Evolutionary conservation across 2,113 vertebrate species (phyloP), one percentile per base, ranked within the genome.

Genomic region (Rafetus swinhoei): DNA sequence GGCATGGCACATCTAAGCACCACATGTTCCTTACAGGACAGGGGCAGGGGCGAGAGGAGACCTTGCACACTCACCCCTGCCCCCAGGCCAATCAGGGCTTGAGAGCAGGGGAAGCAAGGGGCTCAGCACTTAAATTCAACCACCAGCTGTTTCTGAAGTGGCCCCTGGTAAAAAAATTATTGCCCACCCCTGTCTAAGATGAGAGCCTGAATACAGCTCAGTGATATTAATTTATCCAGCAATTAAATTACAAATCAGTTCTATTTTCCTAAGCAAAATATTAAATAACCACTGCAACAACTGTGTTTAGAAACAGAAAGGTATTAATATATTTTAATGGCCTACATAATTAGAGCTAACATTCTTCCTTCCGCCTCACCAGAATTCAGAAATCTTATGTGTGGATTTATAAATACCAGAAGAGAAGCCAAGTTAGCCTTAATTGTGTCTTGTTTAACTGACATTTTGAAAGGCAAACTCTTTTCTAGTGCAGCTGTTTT

Each of bases 401-500:
- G 57, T 88, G 55, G 84, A 88, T 92, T 97, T 89, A 82, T 24
- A 62, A 84, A 90, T 77, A 80, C 39, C 32, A 88, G 87, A 89
- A 72, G 55, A 84, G 69, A 32, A 95, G 85, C 90, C 77, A 93
- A 94, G 94, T 89, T 87, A 29, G 1, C 53, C 87, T 65, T 50
- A 79, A 87, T 92, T 96, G 91, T 72, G 89, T 96, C 94, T 79
- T 54, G 95, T 88, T 94, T 95, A 89, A 84, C 5, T 92, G 84
- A 90, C 35, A 87, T 94, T 93, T 89, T 82, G 94, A 65, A 94
- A 88, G 93, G 69, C 62, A 54, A 79, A 89, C 39, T 95, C 74
- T 95, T 95, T 95, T 93, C 82, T 94, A 90, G 85, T 57, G 79
- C 4, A 16, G 80, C 81, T 95, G 82, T 35, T 95, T 97, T 94